These are phyloP conservation scores for Heliconius nattereri DNA, from an alignment of 1,140 invertebrate species.

Conservation along the genomic window DNA sequence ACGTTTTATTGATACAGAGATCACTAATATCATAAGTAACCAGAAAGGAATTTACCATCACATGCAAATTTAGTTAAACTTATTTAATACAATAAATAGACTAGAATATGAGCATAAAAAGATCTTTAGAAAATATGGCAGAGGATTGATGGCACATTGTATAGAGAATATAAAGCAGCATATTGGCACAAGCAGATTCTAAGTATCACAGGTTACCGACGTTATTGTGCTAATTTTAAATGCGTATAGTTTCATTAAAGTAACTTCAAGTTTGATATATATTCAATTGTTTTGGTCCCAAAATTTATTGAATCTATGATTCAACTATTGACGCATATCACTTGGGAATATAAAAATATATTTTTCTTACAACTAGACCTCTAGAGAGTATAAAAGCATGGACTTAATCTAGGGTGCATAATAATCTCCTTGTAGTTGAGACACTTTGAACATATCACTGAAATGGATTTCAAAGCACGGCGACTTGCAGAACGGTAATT, in stretches of 20 bases:
- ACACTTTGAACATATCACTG: conserved; percentile 72
- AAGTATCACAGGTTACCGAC: conserved; percentile 67
- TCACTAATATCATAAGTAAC: conserved; percentile 29
- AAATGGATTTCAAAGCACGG: conserved; percentile 79
- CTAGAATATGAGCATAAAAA: conserved; percentile 79
- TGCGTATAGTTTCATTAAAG: conserved; percentile 29
- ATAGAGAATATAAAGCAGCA: conserved; percentile 39
- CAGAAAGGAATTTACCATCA: conserved; percentile 25
- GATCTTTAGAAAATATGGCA: conserved; percentile 71
- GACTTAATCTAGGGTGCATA: conserved; percentile 58
- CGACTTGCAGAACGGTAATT: conserved; percentile 77
- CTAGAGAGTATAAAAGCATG: conserved; percentile 46
- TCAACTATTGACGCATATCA: conserved; percentile 51
- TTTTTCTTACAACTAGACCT: conserved; percentile 41
- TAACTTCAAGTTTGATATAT: conserved; percentile 26
- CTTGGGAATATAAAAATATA: conserved; percentile 50
- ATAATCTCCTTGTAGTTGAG: conserved; percentile 74
- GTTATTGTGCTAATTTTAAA: conserved; percentile 40
- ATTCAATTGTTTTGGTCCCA: conserved; percentile 64
- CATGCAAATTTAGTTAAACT: conserved; percentile 35
- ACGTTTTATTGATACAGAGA: conserved; percentile 36
- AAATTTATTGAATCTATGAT: conserved; percentile 70
- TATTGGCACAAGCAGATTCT: conserved; percentile 68
- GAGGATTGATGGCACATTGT: conserved; percentile 66
- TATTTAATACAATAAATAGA: conserved; percentile 73